Percentiles rank a stretch among this genome's conserved stretches.
Conservation (phyloP, 2,888 invertebrate genomes). For the Acanthosepion pharaonis region DNA sequence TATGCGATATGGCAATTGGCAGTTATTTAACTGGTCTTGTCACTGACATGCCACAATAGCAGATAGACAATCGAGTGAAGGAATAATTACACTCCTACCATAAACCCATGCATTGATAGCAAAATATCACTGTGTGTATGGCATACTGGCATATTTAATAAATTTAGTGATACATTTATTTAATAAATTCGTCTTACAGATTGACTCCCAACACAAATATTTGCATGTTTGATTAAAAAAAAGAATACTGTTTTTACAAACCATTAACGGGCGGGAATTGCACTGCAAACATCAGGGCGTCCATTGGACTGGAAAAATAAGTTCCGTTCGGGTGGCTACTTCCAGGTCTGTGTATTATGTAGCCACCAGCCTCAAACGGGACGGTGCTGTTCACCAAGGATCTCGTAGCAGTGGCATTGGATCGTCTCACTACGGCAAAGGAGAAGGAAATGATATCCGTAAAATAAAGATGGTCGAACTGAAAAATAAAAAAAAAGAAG, state of each 20-base stretch:
- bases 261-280: neutral
- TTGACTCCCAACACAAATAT: too few species aligned
- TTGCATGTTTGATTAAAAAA: too few species aligned
- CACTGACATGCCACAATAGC: too few species aligned
- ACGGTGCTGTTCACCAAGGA: conserved; percentile 10
- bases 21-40: too few species aligned
- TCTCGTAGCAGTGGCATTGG: neutral
- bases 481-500: neutral
- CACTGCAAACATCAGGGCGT: neutral
- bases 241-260: neutral
- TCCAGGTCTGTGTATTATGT: neutral
- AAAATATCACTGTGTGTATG: too few species aligned
- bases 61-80: too few species aligned
- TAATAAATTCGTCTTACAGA: too few species aligned
- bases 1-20: too few species aligned
- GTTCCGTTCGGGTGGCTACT: neutral
- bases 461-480: neutral
- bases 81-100: too few species aligned
- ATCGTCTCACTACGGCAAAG: neutral
- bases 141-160: too few species aligned
- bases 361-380: conserved; percentile 14
- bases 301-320: neutral
- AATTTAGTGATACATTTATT: too few species aligned
- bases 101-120: too few species aligned
- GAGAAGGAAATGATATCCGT: neutral